These are phyloP conservation scores for Bambusicola thoracicus DNA, from an alignment of 2,113 vertebrate genomes.

Conservation along the genomic window DNA sequence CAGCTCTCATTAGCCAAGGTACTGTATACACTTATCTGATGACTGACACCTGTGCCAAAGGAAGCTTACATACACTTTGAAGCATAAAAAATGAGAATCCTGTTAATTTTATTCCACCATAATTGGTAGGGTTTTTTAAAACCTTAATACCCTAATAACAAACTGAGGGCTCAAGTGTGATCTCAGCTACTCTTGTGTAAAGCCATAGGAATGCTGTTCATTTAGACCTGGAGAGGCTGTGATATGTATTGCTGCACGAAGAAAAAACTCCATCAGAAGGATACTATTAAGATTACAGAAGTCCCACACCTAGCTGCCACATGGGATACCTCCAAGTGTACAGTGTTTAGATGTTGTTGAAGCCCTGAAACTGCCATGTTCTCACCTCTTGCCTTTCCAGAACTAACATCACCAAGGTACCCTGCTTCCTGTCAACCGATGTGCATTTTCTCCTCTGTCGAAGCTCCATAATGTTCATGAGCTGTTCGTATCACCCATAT, in stretches of 20 bases:
- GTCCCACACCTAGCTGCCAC: not conserved
- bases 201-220: not conserved
- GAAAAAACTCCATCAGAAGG: not conserved
- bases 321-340: not conserved
- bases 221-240: not conserved
- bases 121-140: constrained; percentile 1
- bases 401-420: not conserved
- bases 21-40: not conserved
- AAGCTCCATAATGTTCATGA: not conserved
- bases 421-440: accelerated
- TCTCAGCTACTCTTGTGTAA: not conserved
- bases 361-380: not conserved
- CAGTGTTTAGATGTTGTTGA: not conserved
- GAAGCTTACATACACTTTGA: not conserved
- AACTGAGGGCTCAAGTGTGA: not conserved
- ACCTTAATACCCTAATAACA: not conserved
- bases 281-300: not conserved
- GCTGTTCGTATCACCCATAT: not conserved
- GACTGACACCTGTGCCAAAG: constrained; percentile 1
- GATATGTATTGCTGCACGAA: not conserved
- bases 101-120: not conserved
- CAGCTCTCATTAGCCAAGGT: not conserved
- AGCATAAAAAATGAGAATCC: not conserved
- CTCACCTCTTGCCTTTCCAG: not conserved
- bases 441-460: not conserved